Conservation (phyloP, 2,888 invertebrate genomes). For the Catocala nupta region DNA sequence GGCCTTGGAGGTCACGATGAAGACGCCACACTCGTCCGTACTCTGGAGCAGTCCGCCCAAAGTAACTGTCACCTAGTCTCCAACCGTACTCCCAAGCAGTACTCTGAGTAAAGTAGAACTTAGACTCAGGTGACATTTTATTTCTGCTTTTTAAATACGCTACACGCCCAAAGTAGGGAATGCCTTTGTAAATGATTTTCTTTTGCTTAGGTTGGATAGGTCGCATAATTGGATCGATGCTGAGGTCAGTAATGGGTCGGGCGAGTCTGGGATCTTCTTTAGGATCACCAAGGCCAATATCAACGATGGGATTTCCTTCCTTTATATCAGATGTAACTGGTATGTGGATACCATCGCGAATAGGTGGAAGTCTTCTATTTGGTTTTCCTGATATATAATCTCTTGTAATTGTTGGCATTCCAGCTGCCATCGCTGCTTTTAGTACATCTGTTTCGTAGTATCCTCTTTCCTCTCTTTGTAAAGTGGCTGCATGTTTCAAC, state of each 20-base stretch:
- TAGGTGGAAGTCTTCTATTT: slow-evolving; percentile 51
- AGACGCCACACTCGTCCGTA: slow-evolving; percentile 58
- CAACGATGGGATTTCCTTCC: slow-evolving; percentile 60
- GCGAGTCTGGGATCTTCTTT: slow-evolving; percentile 60
- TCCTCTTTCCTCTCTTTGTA: slow-evolving; percentile 58
- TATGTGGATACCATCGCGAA: slow-evolving; percentile 53
- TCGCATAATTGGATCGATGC: slow-evolving; percentile 61
- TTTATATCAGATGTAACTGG: slow-evolving; percentile 49
- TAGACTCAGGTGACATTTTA: slow-evolving; percentile 58
- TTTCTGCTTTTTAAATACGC: slow-evolving; percentile 59
- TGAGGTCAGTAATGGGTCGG: slow-evolving; percentile 56
- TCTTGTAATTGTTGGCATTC: slow-evolving; percentile 56
- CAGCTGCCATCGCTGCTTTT: slow-evolving; percentile 50
- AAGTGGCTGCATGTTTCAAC: slow-evolving; percentile 56
- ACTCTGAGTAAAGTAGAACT: slow-evolving; percentile 61
- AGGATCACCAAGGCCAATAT: slow-evolving; percentile 63
- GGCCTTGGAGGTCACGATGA: slow-evolving; percentile 51
- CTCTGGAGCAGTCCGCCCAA: slow-evolving; percentile 42
- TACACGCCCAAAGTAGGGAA: slow-evolving; percentile 59
- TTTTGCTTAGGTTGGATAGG: slow-evolving; percentile 55
- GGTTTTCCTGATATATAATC: slow-evolving; percentile 49
- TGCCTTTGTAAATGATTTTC: slow-evolving; percentile 59
- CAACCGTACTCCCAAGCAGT: slow-evolving; percentile 62
- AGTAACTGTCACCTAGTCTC: slow-evolving; percentile 61
- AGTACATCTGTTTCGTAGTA: slow-evolving; percentile 55